phyloP scores from a whole-genome alignment of 2,888 invertebrate genomes.

The Mythimna lalbum region DNA sequence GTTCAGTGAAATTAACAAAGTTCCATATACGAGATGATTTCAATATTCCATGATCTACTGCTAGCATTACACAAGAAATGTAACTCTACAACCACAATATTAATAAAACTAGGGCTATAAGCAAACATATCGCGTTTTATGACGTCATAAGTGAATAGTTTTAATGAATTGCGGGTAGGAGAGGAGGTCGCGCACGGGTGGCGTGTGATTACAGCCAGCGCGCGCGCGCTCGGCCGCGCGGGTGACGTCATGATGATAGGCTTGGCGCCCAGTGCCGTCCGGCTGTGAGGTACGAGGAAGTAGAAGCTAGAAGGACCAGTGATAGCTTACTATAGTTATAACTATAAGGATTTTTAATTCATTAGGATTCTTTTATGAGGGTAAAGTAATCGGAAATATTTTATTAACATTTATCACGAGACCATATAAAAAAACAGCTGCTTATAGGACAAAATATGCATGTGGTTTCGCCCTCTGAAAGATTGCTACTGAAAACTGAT shows the following conservation, averaged over 20 bases:
- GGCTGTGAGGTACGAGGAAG: background rate
- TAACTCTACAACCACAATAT: background rate
- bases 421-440: too few relatives aligned
- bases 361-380: too few relatives aligned
- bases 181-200: background rate
- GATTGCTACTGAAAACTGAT: background rate
- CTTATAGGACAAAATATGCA: too few relatives aligned
- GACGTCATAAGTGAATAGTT: background rate
- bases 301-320: background rate
- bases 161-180: background rate
- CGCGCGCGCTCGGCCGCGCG: conserved; percentile 1
- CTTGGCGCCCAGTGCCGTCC: background rate
- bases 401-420: too few relatives aligned
- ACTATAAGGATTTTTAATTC: background rate
- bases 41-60: background rate
- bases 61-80: background rate
- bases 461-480: background rate
- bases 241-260: conserved; percentile 9
- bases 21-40: background rate
- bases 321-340: background rate
- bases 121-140: background rate
- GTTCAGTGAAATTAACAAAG: background rate
- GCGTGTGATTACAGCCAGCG: background rate
- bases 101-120: background rate
- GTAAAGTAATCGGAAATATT: too few relatives aligned